Base-by-base conservation (phyloP, 2,797 vertebrate species). In the Streptopelia turtur region DNA sequence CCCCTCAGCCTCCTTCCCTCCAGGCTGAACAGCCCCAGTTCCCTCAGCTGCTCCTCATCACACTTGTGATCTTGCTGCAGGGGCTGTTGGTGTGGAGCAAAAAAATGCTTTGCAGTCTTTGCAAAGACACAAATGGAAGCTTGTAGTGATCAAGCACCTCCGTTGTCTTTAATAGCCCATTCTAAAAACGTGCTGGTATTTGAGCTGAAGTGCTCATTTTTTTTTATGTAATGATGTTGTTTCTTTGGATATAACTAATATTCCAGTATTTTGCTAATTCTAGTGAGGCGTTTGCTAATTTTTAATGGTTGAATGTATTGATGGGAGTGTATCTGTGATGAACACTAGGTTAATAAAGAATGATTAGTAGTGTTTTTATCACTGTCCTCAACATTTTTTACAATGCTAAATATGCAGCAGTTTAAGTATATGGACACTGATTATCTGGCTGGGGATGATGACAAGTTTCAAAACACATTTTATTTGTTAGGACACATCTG, bases 401-500 rank as follows among this genome's bases (percentile, higher is more conserved):
- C 27, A 76, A 6, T 63, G 35, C 45, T 83, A 89, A 90, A 79
- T 92, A 75, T 33, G 12, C 22, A 85, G 8, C 24, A 79, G 4
- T 55, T 74, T 47, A 90, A 89, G 23, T 35, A 71, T 91, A 72
- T 45, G 55, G 65, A 68, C 63, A 49, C 53, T 78, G 77, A 61
- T 91, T 72, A 68, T 83, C 52, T 94, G 47, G 4, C 60, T 75
- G 86, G 50, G 33, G 8, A 50, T 91, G 33, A 77, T 16, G 30
- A 93, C 87, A 87, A 45, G 89, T 83, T 91, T 83, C 79, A 82
- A 91, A 89, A 64, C 45, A 83, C 56, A 74, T 87, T 92, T 90
- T 84, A 89, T 81, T 83, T 87, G 27, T 92, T 94, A 84, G 69
- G 76, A 50, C 87, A 84, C 60, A 66, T 94, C 80, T 92, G 84